Conservation (phyloP, 1,140 invertebrate species). For the Nilaparvata lugens region DNA sequence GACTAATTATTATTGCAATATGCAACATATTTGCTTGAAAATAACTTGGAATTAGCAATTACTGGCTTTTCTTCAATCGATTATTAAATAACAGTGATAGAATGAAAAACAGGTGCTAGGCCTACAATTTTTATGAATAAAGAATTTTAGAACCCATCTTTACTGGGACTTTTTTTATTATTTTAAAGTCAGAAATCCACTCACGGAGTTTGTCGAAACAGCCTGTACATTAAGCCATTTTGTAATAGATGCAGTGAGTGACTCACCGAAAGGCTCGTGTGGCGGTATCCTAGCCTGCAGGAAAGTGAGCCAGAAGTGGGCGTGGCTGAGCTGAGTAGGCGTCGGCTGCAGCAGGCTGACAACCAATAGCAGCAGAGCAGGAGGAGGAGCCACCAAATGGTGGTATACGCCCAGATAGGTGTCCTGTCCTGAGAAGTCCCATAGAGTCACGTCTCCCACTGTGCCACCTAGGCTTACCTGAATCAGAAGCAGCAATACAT, state of each 20-base stretch:
- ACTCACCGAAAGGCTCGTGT: slow-evolving; percentile 56
- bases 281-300: slow-evolving; percentile 59
- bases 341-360: slow-evolving; percentile 62
- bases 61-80: too few species aligned
- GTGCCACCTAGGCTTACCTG: slow-evolving; percentile 42
- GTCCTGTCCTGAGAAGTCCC: slow-evolving; percentile 78
- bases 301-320: slow-evolving; percentile 74
- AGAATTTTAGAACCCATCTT: too few species aligned
- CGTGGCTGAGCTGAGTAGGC: slow-evolving; percentile 61
- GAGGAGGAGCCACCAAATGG: slow-evolving; percentile 57
- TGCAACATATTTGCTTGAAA: too few species aligned
- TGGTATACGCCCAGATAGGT: slow-evolving; percentile 71
- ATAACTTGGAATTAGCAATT: too few species aligned
- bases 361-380: slow-evolving; percentile 54
- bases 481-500: slow-evolving; percentile 7
- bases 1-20: too few species aligned
- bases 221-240: too few species aligned
- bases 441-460: slow-evolving; percentile 57
- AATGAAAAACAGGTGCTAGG: too few species aligned
- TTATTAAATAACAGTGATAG: too few species aligned
- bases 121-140: too few species aligned
- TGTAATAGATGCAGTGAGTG: background rate
- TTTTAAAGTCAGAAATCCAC: too few species aligned
- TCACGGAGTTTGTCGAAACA: too few species aligned
- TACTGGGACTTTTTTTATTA: too few species aligned